Evolutionary conservation across 2,797 vertebrate species (phyloP), one percentile per base, ranked within the genome.

Genomic region (Tympanoctomys barrerae): DNA sequence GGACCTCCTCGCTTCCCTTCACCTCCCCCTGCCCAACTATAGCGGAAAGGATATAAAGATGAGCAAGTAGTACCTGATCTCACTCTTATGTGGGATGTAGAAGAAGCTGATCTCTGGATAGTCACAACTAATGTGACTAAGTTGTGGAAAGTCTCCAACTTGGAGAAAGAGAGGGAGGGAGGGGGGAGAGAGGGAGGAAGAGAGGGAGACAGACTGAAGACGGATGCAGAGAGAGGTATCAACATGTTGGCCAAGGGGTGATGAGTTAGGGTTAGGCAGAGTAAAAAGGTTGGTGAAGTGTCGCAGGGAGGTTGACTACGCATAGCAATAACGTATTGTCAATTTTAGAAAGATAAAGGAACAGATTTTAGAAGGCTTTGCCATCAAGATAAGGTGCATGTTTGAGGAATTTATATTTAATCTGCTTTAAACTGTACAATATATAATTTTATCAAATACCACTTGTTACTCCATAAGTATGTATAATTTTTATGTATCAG

Each of bases 261-360:
- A 68, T 26, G 28, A 24, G 70, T 31, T 49, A 16, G 22, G 26
- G 33, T 19, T 57, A n/a, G n/a, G 52, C 26, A 36, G 21, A 77
- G 21, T 22, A 31, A 46, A 28, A 46, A n/a, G 28, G 42, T 52
- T 31, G 54, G 28, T 12, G 8, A 9, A n/a, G 18, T 33, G 39
- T 33, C 39, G 46, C 68, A 73, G n/a, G 26, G 28, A 64, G 66
- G 7, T 33, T 39, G 66, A 42, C 57, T 54, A 31, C 3, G 10
- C 16, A 28, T 0, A 14, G 14, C 46, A n/a, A 19, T 18, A 81
- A 11, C 71, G 7, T 36, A 52, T 31, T 73, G 42, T 52, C 52
- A 39, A 87, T 49, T 70, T 92, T 49, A 49, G 52, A 87, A 86
- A 92, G 54, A n/a, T 93, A 62, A 57, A 66, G 71, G 12, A 26